phyloP scores from a whole-genome alignment of 2,113 vertebrate species.

The Uria lomvia region DNA sequence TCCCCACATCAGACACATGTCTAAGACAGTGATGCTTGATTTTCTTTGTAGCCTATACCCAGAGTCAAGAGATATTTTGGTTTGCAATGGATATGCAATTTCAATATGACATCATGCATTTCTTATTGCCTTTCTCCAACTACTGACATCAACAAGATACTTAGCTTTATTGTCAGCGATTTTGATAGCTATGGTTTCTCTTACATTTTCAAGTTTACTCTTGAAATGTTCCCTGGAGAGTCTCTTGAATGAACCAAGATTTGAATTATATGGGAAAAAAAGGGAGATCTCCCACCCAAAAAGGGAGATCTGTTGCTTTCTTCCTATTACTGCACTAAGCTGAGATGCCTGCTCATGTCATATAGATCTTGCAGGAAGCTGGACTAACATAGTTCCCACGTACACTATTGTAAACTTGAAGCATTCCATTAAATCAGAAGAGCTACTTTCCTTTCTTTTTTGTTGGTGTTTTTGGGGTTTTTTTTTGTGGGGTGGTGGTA shows the following conservation, averaged over 20 bases:
- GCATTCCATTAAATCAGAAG: not conserved
- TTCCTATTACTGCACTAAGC: not conserved
- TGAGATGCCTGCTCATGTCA: not conserved
- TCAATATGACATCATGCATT: not conserved
- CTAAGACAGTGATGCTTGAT: not conserved
- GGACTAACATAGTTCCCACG: not conserved
- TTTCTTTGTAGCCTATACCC: not conserved
- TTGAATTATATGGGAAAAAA: not conserved
- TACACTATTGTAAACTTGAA: not conserved
- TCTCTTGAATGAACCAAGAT: not conserved
- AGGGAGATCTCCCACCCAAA: no score
- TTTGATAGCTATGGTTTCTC: not conserved
- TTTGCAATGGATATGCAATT: not conserved
- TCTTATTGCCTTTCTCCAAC: not conserved
- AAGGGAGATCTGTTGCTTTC: not conserved
- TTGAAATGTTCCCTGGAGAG: not conserved
- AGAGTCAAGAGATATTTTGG: not conserved
- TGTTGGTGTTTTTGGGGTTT: no score
- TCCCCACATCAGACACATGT: not conserved
- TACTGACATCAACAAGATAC: not conserved
- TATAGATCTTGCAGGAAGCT: not conserved
- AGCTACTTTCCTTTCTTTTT: not conserved
- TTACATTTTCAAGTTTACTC: not conserved
- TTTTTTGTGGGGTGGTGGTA: accelerated
- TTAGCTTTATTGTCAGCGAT: not conserved